These are phyloP conservation scores for Drosophila villosipedis DNA, from an alignment of 2,888 invertebrate species.

Conservation along the genomic window DNA sequence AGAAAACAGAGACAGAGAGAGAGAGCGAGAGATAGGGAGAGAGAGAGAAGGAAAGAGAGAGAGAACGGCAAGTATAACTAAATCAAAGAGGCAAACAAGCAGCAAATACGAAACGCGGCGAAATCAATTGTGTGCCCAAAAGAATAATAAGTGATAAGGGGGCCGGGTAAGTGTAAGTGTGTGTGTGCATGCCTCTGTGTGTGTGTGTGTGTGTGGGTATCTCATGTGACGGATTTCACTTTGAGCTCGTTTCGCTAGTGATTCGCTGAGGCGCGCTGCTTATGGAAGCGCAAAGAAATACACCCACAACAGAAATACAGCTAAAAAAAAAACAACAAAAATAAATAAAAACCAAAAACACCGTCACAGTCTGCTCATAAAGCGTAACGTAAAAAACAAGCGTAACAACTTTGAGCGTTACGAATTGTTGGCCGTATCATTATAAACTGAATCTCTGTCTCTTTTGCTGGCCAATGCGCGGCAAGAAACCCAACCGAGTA, in stretches of 20 bases:
- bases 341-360: constrained; percentile 15
- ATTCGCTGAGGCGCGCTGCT: constrained; percentile 65
- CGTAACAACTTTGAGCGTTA: constrained; percentile 17
- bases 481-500: constrained; percentile 48
- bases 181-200: background rate
- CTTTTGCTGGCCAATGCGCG: constrained; percentile 62
- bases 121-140: constrained; percentile 60
- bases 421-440: constrained; percentile 39
- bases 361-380: constrained; percentile 50
- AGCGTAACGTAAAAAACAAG: constrained; percentile 59
- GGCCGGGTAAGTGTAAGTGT: background rate
- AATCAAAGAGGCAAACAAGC: constrained; percentile 38
- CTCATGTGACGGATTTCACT: constrained; percentile 25
- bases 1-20: background rate
- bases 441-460: constrained; percentile 32
- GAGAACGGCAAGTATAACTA: constrained; percentile 31
- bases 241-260: constrained; percentile 56
- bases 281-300: constrained; percentile 79
- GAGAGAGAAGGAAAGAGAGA: background rate
- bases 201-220: background rate
- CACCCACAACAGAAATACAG: constrained; percentile 53
- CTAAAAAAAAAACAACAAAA: background rate
- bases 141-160: constrained; percentile 38
- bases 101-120: constrained; percentile 73
- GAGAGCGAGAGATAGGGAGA: too few species aligned